These are phyloP conservation scores for Cremastobaeus sp. DNA, from an alignment of 2,888 invertebrate species.

Conservation along the genomic window DNA sequence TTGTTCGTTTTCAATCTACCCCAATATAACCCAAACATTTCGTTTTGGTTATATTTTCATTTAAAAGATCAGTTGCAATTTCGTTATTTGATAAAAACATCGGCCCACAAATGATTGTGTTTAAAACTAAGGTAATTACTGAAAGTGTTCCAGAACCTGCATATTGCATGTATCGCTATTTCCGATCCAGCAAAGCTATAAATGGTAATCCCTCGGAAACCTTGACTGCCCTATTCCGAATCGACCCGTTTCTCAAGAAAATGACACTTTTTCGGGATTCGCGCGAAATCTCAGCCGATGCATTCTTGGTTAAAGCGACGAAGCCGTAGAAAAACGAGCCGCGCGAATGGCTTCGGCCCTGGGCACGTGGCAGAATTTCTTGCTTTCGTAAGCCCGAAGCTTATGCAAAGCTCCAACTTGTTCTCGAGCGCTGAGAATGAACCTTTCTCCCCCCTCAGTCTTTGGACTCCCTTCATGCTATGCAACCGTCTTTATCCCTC, in stretches of 20 bases:
- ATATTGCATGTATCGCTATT: too few relatives aligned
- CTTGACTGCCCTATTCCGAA: conserved; percentile 38
- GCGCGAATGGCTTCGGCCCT: conserved; percentile 63
- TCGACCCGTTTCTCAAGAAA: neutral
- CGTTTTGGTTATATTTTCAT: too few relatives aligned
- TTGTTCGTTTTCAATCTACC: conserved; percentile 12
- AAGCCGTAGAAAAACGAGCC: conserved; percentile 63
- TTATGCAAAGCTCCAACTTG: conserved; percentile 64
- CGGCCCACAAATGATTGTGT: too few relatives aligned
- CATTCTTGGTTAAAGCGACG: conserved; percentile 60
- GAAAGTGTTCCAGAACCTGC: too few relatives aligned
- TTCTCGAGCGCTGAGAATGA: conserved; percentile 40
- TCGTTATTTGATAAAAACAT: too few relatives aligned
- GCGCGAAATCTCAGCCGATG: conserved; percentile 31
- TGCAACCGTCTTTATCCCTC: conserved; percentile 28
- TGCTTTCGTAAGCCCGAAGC: conserved; percentile 62
- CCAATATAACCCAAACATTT: too few relatives aligned
- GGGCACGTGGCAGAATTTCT: conserved; percentile 64
- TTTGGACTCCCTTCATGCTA: neutral
- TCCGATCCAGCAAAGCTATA: too few relatives aligned
- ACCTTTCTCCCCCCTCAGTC: neutral
- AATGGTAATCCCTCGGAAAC: too few relatives aligned
- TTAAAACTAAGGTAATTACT: too few relatives aligned
- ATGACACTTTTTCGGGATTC: conserved; percentile 40
- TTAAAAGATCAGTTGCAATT: too few relatives aligned